Conservation (phyloP, 2,888 invertebrate genomes). For the Conomelus anceps region DNA sequence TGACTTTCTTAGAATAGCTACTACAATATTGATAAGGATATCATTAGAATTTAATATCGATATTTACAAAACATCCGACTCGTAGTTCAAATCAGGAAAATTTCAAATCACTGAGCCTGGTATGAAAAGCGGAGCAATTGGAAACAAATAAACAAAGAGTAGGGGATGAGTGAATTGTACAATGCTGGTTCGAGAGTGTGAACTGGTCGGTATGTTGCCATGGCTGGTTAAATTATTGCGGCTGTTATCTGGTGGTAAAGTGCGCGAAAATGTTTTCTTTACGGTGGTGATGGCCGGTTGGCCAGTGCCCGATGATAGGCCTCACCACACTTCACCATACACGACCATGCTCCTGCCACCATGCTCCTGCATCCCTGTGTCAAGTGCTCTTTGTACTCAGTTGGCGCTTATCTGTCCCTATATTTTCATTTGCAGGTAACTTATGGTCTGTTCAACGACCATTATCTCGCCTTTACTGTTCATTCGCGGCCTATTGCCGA, state of each 20-base stretch:
- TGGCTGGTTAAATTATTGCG: not conserved
- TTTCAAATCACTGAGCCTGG: too few relatives aligned
- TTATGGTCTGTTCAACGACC: slow-evolving; percentile 1
- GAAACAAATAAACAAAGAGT: not conserved
- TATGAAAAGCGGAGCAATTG: not conserved
- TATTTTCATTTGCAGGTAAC: slow-evolving; percentile 13
- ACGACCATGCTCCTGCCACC: too few relatives aligned
- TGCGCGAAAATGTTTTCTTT: not conserved
- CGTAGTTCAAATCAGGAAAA: too few relatives aligned
- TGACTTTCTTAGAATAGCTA: too few relatives aligned
- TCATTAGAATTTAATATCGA: too few relatives aligned
- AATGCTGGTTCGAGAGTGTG: not conserved
- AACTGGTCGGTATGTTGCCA: not conserved
- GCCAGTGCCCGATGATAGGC: not conserved
- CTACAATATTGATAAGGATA: too few relatives aligned
- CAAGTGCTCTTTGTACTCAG: too few relatives aligned
- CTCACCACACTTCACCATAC: not conserved
- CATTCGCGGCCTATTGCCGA: not conserved
- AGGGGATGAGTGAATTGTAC: not conserved
- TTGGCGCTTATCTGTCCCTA: slow-evolving; percentile 9
- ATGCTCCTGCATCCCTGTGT: not conserved
- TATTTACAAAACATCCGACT: too few relatives aligned
- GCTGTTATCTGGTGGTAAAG: not conserved
- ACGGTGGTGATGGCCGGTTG: not conserved
- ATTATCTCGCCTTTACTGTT: slow-evolving; percentile 1